Evolutionary conservation across 2,797 vertebrate genomes (phyloP).

Genomic region (Chaetophractus vellerosus): DNA sequence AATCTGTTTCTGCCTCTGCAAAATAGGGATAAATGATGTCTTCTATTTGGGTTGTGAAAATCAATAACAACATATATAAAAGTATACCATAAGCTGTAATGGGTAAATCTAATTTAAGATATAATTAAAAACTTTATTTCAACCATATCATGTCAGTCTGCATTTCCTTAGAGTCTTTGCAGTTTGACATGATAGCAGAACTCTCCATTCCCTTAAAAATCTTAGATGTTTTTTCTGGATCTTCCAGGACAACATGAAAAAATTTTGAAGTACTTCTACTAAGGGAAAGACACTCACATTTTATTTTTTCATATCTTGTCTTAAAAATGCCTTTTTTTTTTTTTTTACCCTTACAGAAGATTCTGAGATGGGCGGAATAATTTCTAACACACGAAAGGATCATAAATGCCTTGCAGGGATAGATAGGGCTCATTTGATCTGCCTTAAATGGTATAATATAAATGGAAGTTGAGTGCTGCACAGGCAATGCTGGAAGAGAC

Average conservation of each 20-base stretch:
- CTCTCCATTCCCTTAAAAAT: not conserved
- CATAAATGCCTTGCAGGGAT: not conserved
- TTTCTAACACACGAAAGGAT: not conserved
- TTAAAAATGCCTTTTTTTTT: not conserved
- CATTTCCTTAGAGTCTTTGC: not conserved
- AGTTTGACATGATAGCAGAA: not conserved
- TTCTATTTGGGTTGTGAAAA: not conserved
- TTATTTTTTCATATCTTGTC: not conserved
- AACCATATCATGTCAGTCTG: not conserved
- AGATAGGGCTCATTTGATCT: not conserved
- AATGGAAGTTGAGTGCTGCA: not conserved
- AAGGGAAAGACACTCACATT: not conserved
- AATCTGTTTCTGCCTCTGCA: constrained; percentile 3
- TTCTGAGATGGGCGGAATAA: constrained; percentile 6
- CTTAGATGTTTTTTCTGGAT: not conserved
- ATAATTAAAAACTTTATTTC: not conserved
- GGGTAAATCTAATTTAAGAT: not conserved
- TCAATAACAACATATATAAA: not conserved
- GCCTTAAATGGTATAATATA: not conserved
- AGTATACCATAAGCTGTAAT: not conserved
- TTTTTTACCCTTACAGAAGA: not conserved
- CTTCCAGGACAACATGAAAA: not conserved
- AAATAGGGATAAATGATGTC: constrained; percentile 43
- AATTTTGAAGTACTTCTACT: not conserved
- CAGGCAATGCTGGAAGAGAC: not conserved